A percentile compares a stretch with the other conserved stretches of the same genome.
Evolutionary conservation across 2,888 invertebrate species (phyloP).

Genomic region (Andrena dorsata): DNA sequence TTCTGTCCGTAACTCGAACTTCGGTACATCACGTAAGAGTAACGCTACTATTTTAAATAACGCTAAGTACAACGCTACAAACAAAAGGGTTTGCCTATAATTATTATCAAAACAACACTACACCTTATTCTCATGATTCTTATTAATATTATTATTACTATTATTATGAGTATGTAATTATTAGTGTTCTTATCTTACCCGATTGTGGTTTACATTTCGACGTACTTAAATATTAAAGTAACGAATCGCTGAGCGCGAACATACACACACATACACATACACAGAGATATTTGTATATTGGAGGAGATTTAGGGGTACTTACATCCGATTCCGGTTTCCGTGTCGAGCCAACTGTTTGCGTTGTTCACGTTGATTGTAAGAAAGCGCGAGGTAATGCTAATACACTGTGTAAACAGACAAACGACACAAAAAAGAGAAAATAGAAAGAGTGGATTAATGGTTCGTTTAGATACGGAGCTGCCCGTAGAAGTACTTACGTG

Average conservation of each 20-base stretch:
- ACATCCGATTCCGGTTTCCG: constrained; percentile 77
- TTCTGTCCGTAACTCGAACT: constrained; percentile 83
- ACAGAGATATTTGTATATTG: constrained; percentile 80
- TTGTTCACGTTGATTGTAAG: constrained; percentile 63
- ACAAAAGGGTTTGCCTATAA: constrained; percentile 78
- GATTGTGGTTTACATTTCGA: constrained; percentile 69
- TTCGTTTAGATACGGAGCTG: constrained; percentile 72
- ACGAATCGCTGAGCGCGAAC: constrained; percentile 49
- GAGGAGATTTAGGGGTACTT: constrained; percentile 73
- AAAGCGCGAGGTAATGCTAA: constrained; percentile 50
- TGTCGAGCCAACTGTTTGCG: constrained; percentile 61
- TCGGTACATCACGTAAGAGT: constrained; percentile 74
- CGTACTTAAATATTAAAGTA: constrained; percentile 73
- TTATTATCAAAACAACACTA: constrained; percentile 70
- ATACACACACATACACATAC: background rate
- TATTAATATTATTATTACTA: constrained; percentile 69
- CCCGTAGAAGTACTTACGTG: constrained; percentile 66
- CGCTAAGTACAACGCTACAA: constrained; percentile 83
- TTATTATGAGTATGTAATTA: constrained; percentile 51
- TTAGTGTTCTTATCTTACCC: constrained; percentile 64
- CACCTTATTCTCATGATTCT: constrained; percentile 74
- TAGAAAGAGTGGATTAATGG: constrained; percentile 65
- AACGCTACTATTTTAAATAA: constrained; percentile 84
- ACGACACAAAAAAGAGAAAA: background rate
- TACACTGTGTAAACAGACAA: background rate